Base-by-base conservation (phyloP, 2,113 vertebrate species). In the Tonatia bakeri region DNA sequence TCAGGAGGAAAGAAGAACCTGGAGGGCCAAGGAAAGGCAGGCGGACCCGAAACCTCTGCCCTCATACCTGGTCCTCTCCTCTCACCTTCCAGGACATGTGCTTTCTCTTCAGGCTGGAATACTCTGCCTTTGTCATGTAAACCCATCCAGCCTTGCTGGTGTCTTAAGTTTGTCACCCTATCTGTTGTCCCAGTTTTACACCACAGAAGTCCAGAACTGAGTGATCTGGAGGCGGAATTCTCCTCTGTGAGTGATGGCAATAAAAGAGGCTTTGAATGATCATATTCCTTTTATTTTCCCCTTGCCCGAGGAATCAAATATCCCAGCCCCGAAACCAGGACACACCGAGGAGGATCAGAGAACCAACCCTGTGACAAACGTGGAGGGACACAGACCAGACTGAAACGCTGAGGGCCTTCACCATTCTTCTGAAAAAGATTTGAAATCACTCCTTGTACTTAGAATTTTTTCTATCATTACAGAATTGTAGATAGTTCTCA, bases 161-260 rank as follows among this genome's bases (percentile, higher is more conserved):
- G 40, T 50, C 95, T 77, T 61, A 28, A 72, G 36, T 75, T 73
- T 36, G 28, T 69, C 45, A 65, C 75, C 54, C 69, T 70, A 84
- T 86, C 84, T 61, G 11, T 15, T 72, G 92, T 64, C 94, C 94
- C 47, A 87, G 92, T 96, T 96, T 91, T 20, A 31, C 4, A n/a
- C 17, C 59, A 75, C 67, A 8, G 12, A 81, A 81, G 31, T 45
- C 61, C 52, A 45, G 91, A 87, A 67, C 0, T 5, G 47, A 93
- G 72, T 33, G n/a, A 33, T 50, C 47, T 43, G 19, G 50, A 91
- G 90, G 82, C 36, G 40, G 56, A 69, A 75, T 73, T 76, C 82
- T 73, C 72, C 69, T 90, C 70, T 81, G 47, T 38, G 45, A 45
- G 73, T 24, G 31, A 40, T 26, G 26, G 26, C 56, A 79, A 94